These are phyloP conservation scores for Microplitis demolitor DNA, from an alignment of 1,140 invertebrate species.

Conservation along the genomic window DNA sequence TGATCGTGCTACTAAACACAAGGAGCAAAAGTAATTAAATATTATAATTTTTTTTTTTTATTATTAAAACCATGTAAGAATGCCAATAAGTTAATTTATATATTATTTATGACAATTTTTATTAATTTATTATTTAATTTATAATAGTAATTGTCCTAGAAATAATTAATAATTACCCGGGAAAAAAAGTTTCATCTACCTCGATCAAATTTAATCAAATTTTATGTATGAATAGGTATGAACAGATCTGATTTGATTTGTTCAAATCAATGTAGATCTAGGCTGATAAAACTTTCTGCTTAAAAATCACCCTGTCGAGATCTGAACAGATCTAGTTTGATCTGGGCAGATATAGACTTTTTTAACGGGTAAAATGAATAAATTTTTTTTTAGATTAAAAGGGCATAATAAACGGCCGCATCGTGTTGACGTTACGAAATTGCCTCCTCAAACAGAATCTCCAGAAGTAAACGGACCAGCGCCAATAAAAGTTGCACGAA, in stretches of 20 bases:
- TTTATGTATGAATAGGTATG: no score
- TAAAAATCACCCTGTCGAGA: no score
- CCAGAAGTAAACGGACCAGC: slow-evolving; percentile 56
- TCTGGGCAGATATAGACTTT: neutral
- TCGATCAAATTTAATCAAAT: no score
- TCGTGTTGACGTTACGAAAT: slow-evolving; percentile 74
- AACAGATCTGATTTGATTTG: no score
- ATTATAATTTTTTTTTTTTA: neutral
- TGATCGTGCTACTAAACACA: slow-evolving; percentile 63
- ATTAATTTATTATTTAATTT: no score
- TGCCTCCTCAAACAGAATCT: slow-evolving; percentile 56
- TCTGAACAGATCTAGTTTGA: no score
- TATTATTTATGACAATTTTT: no score
- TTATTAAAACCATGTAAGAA: neutral
- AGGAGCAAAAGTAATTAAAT: slow-evolving; percentile 65
- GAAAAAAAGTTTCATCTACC: no score
- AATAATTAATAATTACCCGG: neutral
- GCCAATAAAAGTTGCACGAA: slow-evolving; percentile 60
- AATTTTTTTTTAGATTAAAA: slow-evolving; percentile 61
- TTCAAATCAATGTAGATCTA: no score
- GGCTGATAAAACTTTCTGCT: no score
- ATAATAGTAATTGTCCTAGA: no score
- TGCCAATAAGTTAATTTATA: no score
- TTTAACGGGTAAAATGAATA: neutral
- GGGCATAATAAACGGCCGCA: slow-evolving; percentile 75